Evolutionary conservation across 2,797 vertebrate species (phyloP).

Genomic region (Leptoclinus maculatus): DNA sequence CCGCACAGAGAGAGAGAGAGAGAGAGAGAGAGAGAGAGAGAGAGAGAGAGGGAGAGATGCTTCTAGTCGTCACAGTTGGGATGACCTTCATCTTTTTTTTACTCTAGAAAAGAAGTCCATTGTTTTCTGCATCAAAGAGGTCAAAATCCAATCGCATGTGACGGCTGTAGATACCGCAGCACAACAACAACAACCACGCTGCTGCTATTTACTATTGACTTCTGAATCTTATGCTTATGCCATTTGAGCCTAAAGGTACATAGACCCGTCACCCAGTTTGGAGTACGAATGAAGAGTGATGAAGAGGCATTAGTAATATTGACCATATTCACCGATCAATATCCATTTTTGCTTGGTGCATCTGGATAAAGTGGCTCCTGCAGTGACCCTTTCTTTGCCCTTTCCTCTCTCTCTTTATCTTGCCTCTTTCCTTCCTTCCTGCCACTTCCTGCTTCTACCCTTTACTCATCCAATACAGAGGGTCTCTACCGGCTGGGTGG

Average conservation of each 20-base stretch:
- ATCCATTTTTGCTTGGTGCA: slow-evolving; percentile 50
- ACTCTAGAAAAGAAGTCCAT: slow-evolving; percentile 3
- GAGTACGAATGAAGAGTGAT: slow-evolving; percentile 55
- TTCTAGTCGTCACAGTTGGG: slow-evolving; percentile 4
- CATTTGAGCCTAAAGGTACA: slow-evolving; percentile 37
- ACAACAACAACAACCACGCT: slow-evolving; percentile 12
- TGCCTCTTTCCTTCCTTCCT: slow-evolving; percentile 11
- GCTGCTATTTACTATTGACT: slow-evolving; percentile 48
- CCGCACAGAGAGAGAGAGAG: slow-evolving; percentile 7
- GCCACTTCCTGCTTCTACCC: neutral
- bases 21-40: slow-evolving; percentile 2
- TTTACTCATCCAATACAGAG: slow-evolving; percentile 75
- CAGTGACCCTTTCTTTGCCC: slow-evolving; percentile 45
- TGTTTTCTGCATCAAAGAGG: slow-evolving; percentile 22
- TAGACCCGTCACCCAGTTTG: slow-evolving; percentile 29
- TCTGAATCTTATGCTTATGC: slow-evolving; percentile 49
- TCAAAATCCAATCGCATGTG: slow-evolving; percentile 41
- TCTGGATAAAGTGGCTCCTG: slow-evolving; percentile 51
- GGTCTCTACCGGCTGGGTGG: slow-evolving; percentile 89
- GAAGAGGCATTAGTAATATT: slow-evolving; percentile 66
- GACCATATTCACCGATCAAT: slow-evolving; percentile 66
- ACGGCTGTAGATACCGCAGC: slow-evolving; percentile 27
- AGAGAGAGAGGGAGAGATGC: slow-evolving; percentile 11
- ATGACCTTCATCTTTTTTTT: slow-evolving; percentile 17
- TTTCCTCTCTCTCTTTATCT: slow-evolving; percentile 18